These are phyloP conservation scores for Scyliorhinus canicula DNA, from an alignment of 2,797 vertebrate genomes.

Conservation along the genomic window DNA sequence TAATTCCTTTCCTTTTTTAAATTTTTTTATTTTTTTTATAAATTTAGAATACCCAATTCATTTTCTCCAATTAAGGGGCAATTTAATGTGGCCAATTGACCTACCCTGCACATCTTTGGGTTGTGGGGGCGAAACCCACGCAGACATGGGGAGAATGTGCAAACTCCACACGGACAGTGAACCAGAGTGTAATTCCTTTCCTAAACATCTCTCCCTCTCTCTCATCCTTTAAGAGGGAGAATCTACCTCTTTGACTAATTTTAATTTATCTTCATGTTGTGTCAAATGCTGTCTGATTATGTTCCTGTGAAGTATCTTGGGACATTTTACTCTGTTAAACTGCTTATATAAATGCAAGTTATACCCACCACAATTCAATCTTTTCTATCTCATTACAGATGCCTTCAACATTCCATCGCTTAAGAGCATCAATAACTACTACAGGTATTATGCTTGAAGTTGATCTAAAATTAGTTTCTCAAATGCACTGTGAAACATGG, in stretches of 20 bases:
- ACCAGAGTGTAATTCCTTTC: too few species aligned
- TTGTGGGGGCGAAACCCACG: too few species aligned
- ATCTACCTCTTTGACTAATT: neutral
- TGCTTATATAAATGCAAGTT: neutral
- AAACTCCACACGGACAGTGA: too few species aligned
- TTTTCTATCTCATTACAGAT: constrained; percentile 63
- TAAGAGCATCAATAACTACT: constrained; percentile 83
- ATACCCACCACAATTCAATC: neutral
- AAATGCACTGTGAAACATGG: neutral
- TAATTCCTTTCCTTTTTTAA: too few species aligned
- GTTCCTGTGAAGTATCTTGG: neutral
- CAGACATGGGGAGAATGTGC: too few species aligned
- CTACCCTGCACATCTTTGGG: too few species aligned
- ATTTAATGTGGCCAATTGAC: too few species aligned
- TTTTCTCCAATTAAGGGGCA: too few species aligned
- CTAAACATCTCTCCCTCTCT: neutral
- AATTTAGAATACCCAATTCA: too few species aligned
- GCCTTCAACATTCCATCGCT: constrained; percentile 83
- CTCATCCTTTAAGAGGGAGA: neutral
- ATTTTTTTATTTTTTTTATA: too few species aligned
- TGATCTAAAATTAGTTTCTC: constrained; percentile 19
- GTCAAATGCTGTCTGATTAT: neutral
- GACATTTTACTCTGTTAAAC: neutral
- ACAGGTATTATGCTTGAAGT: constrained; percentile 66
- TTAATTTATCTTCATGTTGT: neutral